Evolutionary conservation across 2,797 vertebrate species (phyloP), one percentile per base, ranked within the genome.

Genomic region (Loris lydekkerianus): DNA sequence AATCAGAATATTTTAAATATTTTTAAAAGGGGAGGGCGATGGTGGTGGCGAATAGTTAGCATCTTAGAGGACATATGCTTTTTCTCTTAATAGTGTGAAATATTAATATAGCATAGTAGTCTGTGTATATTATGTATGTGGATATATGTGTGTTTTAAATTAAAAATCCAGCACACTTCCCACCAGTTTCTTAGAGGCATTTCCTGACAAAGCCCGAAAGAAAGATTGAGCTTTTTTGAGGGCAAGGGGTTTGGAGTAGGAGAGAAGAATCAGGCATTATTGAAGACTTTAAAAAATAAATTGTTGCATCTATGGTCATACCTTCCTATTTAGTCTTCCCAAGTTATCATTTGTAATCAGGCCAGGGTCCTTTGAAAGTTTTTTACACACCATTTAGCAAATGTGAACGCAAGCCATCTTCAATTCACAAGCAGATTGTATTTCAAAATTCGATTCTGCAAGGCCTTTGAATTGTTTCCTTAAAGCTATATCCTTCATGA

Each of bases 161-260:
- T 29, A 63, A 78, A 77, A 91, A 63, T 72, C 56, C 53, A 65
- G 8, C 83, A 10, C 1, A 18, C 29, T 80, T 93, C 8, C 83
- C 43, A 82, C 5, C 40, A 76, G 21, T 86, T 70, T 87, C 43
- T 65, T 76, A 69, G 58, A 49, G 20, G 27, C n/a, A 87, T 93
- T 93, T 95, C 37, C 56, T 86, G 21, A 86, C 40, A 94, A 43
- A 86, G 6, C 73, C 14, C 61, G 70, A 95, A 61, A 61, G 91
- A 93, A 58, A 49, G 49, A 49, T 0, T 67, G 60, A 85, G 15
- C 15, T 95, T 92, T 83, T 34, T 81, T 61, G 56, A 89, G 43
- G 10, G n/a, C n/a, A 7, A 86, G 25, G 46, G 27, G 3, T 80
- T 84, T 81, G 3, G 11, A 21, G 11, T 75, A 18, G 2, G 40